These are phyloP conservation scores for Alexandromys fortis DNA, from an alignment of 2,113 vertebrate species.

Conservation along the genomic window DNA sequence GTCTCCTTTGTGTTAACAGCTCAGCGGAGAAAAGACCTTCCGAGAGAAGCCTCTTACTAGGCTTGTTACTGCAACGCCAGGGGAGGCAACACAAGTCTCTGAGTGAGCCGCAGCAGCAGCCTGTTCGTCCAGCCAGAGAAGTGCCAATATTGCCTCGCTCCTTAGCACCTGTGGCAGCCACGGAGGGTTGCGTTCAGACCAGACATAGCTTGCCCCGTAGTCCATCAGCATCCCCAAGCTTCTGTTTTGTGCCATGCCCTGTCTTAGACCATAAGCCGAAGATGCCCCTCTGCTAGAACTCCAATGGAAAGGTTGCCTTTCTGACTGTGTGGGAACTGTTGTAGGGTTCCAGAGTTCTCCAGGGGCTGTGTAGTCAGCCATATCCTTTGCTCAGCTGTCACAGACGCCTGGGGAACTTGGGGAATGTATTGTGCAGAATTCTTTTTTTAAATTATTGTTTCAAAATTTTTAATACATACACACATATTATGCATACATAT, in stretches of 20 bases:
- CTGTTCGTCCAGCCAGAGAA: neutral
- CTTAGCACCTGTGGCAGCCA: too few species aligned
- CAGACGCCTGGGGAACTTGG: neutral
- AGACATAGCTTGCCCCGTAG: neutral
- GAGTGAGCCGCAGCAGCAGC: neutral
- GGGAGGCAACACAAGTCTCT: neutral
- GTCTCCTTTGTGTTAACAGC: neutral
- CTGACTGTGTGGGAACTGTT: neutral
- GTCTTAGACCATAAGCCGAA: neutral
- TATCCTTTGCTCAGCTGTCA: neutral
- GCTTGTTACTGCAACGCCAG: neutral
- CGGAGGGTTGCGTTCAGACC: neutral
- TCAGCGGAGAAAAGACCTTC: neutral
- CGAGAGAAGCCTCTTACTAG: neutral
- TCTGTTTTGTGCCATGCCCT: neutral
- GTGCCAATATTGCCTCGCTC: neutral
- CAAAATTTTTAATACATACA: neutral
- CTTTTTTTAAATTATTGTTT: neutral
- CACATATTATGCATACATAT: neutral
- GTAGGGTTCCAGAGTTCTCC: neutral
- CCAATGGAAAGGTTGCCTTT: neutral
- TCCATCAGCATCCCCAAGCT: neutral
- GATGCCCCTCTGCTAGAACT: neutral
- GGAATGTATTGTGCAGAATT: neutral
- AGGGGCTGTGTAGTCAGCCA: neutral